phyloP scores from a whole-genome alignment of 2,113 vertebrate genomes.

The Etheostoma cragini region DNA sequence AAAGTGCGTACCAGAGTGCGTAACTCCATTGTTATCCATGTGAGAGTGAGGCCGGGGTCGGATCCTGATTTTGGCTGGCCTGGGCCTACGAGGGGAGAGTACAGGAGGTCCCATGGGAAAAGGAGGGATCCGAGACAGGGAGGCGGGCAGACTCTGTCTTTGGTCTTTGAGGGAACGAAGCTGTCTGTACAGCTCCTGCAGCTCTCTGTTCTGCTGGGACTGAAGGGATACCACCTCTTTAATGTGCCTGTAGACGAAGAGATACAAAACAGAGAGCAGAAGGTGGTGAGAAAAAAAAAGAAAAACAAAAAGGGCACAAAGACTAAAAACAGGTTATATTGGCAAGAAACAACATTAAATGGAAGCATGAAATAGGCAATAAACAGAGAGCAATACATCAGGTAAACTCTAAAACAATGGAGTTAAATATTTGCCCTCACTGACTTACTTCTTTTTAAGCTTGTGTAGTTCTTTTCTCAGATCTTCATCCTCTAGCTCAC shows the following conservation, averaged over 20 bases:
- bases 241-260: constrained; percentile 85
- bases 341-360: not conserved
- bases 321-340: not conserved
- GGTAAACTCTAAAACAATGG: not conserved
- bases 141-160: constrained; percentile 78
- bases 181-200: constrained; percentile 90
- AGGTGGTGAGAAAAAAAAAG: not conserved
- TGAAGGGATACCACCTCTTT: constrained; percentile 92
- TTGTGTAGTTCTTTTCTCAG: constrained; percentile 88
- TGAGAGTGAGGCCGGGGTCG: constrained; percentile 87
- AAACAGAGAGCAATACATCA: not conserved
- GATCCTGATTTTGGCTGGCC: constrained; percentile 87
- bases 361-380: not conserved
- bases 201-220: constrained; percentile 90
- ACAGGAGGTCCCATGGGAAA: constrained; percentile 74
- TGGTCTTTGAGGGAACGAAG: constrained; percentile 87
- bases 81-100: constrained; percentile 87
- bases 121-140: constrained; percentile 75
- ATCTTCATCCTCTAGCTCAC: constrained; percentile 91
- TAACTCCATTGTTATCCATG: constrained; percentile 86
- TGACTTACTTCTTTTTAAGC: constrained; percentile 90
- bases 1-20: constrained; percentile 81
- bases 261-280: not conserved
- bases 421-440: not conserved
- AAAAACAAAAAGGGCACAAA: not conserved